Evolutionary conservation across 2,797 vertebrate genomes (phyloP).

Genomic region (Lepilemur ruficaudatus): DNA sequence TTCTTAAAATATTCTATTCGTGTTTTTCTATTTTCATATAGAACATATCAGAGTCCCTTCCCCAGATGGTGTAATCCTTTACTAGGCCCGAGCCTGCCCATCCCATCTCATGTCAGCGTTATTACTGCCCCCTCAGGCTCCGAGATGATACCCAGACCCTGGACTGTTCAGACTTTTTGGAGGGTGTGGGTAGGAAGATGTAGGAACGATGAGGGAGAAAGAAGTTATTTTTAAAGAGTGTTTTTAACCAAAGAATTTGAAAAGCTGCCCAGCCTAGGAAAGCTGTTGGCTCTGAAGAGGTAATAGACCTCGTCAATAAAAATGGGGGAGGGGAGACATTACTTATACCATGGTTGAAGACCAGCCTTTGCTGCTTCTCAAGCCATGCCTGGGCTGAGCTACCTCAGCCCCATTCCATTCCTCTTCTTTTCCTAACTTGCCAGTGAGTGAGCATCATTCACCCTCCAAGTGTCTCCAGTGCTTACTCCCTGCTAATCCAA

Average conservation of each 20-base stretch:
- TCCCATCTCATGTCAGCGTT: not conserved
- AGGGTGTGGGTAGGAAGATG: not conserved
- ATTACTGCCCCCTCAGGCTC: not conserved
- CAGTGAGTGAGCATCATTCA: not conserved
- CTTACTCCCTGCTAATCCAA: not conserved
- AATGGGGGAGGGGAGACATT: not conserved
- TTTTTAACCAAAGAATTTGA: constrained; percentile 48
- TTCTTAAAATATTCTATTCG: not conserved
- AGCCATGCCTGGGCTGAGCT: not conserved
- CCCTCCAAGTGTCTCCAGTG: not conserved
- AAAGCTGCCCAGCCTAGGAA: not conserved
- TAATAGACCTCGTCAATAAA: not conserved
- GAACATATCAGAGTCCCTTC: not conserved
- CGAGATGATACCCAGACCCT: not conserved
- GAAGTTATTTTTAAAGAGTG: not conserved
- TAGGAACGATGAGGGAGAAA: not conserved
- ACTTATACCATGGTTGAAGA: not conserved
- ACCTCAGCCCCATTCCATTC: not conserved
- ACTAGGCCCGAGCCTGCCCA: not conserved
- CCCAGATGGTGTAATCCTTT: not conserved
- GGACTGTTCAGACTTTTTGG: not conserved
- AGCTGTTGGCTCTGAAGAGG: not conserved
- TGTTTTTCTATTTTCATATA: constrained; percentile 12
- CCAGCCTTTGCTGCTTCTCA: not conserved
- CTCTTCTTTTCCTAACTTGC: not conserved